Conservation (phyloP, 1,140 invertebrate species). For the Pseudomyrmex concolor region DNA sequence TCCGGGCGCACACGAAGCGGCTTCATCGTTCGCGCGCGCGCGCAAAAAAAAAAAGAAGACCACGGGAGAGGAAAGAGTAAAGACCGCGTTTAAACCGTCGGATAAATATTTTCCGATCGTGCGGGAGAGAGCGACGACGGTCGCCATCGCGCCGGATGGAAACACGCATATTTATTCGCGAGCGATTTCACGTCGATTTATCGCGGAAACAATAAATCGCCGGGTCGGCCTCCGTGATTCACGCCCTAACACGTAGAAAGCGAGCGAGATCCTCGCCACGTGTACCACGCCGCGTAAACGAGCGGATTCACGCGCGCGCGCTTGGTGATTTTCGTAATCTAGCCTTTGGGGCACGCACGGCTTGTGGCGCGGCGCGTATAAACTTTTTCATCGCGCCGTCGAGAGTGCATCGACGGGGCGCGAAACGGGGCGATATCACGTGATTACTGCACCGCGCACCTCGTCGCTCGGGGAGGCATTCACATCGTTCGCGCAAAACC, state of each 20-base stretch:
- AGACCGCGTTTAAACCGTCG: conserved; percentile 1
- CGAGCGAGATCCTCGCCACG: conserved; percentile 10
- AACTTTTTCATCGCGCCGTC: conserved; percentile 32
- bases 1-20: background rate
- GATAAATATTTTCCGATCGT: conserved; percentile 14
- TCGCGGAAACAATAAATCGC: conserved; percentile 68
- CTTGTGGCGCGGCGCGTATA: background rate
- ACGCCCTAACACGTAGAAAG: conserved; percentile 41
- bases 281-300: conserved; percentile 47
- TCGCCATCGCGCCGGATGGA: conserved; percentile 8
- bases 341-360: conserved; percentile 41
- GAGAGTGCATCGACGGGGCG: background rate
- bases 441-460: conserved; percentile 27
- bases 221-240: conserved; percentile 22
- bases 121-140: background rate
- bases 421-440: conserved; percentile 15
- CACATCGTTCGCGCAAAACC: conserved; percentile 40
- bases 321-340: conserved; percentile 61
- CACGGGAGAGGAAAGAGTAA: too few relatives aligned
- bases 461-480: conserved; percentile 20
- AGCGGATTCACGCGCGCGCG: conserved; percentile 38
- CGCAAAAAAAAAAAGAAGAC: background rate
- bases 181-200: conserved; percentile 62
- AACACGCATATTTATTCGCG: conserved; percentile 61
- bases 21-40: background rate